Percentiles rank a stretch among this genome's conserved stretches.
These are phyloP conservation scores for Biston betularia DNA, from an alignment of 2,888 invertebrate genomes.

Conservation along the genomic window DNA sequence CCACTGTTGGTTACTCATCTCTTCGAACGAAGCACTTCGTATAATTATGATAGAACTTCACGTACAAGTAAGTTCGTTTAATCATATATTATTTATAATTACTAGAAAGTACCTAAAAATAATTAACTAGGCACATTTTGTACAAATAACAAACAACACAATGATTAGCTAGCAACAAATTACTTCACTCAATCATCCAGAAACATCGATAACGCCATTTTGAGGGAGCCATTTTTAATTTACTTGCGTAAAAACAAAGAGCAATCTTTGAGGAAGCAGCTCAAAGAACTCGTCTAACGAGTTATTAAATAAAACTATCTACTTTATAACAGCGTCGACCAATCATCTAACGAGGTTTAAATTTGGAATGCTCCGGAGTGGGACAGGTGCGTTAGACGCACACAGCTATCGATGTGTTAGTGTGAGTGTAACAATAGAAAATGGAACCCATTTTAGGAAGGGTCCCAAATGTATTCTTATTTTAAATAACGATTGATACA, in stretches of 20 bases:
- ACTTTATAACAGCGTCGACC: conserved; percentile 58
- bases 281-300: conserved; percentile 47
- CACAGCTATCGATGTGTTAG: conserved; percentile 44
- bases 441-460: conserved; percentile 34
- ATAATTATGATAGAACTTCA: too few species aligned
- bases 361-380: conserved; percentile 76
- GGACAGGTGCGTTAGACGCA: conserved; percentile 65
- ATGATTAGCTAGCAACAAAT: conserved; percentile 6
- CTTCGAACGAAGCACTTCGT: too few species aligned
- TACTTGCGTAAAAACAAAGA: conserved; percentile 34
- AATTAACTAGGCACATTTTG: neutral
- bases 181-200: conserved; percentile 17
- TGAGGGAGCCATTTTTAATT: conserved; percentile 39
- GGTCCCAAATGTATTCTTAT: conserved; percentile 31
- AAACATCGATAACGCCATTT: conserved; percentile 33
- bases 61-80: too few species aligned
- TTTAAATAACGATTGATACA: neutral
- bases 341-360: conserved; percentile 80
- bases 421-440: conserved; percentile 34
- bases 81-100: too few species aligned
- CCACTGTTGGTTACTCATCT: too few species aligned
- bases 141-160: neutral
- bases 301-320: conserved; percentile 46
- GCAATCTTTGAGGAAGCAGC: conserved; percentile 27
- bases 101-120: neutral